Evolutionary conservation across 1,140 invertebrate species (phyloP), one percentile per base, ranked within the genome.

Genomic region (Nomia melanderi): DNA sequence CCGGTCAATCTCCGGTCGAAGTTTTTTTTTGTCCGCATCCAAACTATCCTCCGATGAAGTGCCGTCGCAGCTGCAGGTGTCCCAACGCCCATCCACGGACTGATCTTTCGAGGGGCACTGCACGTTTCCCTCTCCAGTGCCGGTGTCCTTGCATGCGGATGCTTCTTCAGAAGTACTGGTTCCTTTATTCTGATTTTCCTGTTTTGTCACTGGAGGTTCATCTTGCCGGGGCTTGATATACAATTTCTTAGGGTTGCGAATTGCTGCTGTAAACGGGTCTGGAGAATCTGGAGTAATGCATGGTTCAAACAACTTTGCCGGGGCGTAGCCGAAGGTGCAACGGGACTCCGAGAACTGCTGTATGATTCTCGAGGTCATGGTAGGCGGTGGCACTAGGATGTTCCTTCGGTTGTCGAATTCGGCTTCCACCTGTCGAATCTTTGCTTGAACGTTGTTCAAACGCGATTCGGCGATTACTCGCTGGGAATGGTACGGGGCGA

Each of bases 401-500:
- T 66, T 36, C 66, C 90, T 85, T n/a, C 90, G 80, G 8, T 83
- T 83, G 0, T 89, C 78, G 62, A 92, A 90, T 69, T 92, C 91
- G 0, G 71, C 60, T 62, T 92, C 90, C 6, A 92, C 77, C 59
- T 91, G 89, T 0, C 25, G 33, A 1, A 92, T 90, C 73, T 92
- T 92, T 9, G 60, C 86, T 50, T 88, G 87, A 1, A 91, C 78
- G 66, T 88, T 89, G 11, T 62, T 75, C 36, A 92, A 25, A n/a
- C 86, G 72, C 5, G 77, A 79, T 53, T 92, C 87, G 1, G 87
- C 86, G 20, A 92, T 84, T 0, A 83, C 69, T 0, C 87, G 80
- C 63, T 92, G 91, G 0, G 90, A 85, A 5, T 79, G 69, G 39
- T 91, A 89, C 0, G 87, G 84, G 0, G 90, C 85, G 39, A 90